Percentiles rank a stretch among this genome's conserved stretches.
Evolutionary conservation across 2,888 invertebrate genomes (phyloP).

Genomic region (Pemphredon lugubris): DNA sequence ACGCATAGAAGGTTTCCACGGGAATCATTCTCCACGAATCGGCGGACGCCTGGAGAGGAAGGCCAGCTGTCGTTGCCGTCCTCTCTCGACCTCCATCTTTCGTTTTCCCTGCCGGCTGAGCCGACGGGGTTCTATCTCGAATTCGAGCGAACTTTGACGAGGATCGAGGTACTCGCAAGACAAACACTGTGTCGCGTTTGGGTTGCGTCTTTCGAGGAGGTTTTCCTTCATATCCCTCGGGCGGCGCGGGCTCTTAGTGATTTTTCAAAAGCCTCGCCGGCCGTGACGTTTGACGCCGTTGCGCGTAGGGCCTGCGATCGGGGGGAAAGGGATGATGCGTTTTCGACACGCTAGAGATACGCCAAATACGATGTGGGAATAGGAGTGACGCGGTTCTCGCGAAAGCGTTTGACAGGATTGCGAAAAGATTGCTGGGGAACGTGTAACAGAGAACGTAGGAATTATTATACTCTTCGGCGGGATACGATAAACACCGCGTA

Average conservation of each 20-base stretch:
- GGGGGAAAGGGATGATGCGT: conserved; percentile 20
- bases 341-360: conserved; percentile 29
- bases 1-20: conserved; percentile 8
- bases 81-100: conserved; percentile 65
- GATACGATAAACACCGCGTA: no score
- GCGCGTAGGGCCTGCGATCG: background rate
- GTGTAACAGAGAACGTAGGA: no score
- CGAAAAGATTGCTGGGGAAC: no score
- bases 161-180: conserved; percentile 64
- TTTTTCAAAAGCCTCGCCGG: conserved; percentile 51
- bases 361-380: conserved; percentile 37
- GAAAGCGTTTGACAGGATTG: no score
- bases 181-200: conserved; percentile 45
- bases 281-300: conserved; percentile 15
- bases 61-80: conserved; percentile 62
- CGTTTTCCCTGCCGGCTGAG: conserved; percentile 40
- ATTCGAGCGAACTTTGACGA: conserved; percentile 46
- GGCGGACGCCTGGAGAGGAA: background rate
- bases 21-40: conserved; percentile 24
- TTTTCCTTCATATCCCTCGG: no score
- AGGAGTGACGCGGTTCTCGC: no score
- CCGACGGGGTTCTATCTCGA: conserved; percentile 21
- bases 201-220: conserved; percentile 20
- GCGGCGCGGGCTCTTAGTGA: conserved; percentile 40
- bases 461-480: no score